A percentile compares a stretch with the other conserved stretches of the same genome.
These are phyloP conservation scores for Beroe forskalii DNA, from an alignment of 37 sponge, comb jelly and placozoan genomes.

Conservation along the genomic window DNA sequence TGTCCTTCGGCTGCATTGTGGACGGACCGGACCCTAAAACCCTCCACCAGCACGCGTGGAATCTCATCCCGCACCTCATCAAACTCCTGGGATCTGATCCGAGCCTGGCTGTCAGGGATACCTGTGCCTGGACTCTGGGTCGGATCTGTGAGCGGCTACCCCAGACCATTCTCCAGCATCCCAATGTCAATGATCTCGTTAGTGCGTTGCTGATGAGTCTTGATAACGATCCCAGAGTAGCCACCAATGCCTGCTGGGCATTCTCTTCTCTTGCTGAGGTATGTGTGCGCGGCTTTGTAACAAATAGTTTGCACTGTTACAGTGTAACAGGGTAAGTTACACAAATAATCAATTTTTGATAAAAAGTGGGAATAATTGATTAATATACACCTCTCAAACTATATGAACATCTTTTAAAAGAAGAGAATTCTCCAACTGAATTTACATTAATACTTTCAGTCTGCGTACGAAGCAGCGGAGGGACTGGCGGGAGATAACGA, in stretches of 20 bases:
- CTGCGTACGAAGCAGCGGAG: slow-evolving; percentile 81
- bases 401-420: too few relatives aligned
- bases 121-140: slow-evolving; percentile 95
- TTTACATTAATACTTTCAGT: too few relatives aligned
- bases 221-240: slow-evolving; percentile 86
- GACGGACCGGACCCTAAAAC: slow-evolving; percentile 70
- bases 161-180: slow-evolving; percentile 71
- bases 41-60: slow-evolving; percentile 60
- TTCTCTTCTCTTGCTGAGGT: slow-evolving; percentile 92
- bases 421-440: too few relatives aligned
- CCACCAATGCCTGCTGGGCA: slow-evolving; percentile 97
- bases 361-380: too few relatives aligned
- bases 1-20: slow-evolving; percentile 82
- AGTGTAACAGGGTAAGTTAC: too few relatives aligned
- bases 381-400: too few relatives aligned
- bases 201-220: slow-evolving; percentile 73
- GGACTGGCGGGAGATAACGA: slow-evolving; percentile 65
- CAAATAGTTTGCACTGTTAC: too few relatives aligned
- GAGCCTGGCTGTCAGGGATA: slow-evolving; percentile 85
- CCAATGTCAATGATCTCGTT: slow-evolving; percentile 71
- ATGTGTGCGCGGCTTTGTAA: too few relatives aligned
- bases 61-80: slow-evolving; percentile 76
- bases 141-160: slow-evolving; percentile 89
- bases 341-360: too few relatives aligned
- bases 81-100: slow-evolving; percentile 74